phyloP scores from a whole-genome alignment of 2,888 invertebrate genomes.

The Miltochrista miniata region DNA sequence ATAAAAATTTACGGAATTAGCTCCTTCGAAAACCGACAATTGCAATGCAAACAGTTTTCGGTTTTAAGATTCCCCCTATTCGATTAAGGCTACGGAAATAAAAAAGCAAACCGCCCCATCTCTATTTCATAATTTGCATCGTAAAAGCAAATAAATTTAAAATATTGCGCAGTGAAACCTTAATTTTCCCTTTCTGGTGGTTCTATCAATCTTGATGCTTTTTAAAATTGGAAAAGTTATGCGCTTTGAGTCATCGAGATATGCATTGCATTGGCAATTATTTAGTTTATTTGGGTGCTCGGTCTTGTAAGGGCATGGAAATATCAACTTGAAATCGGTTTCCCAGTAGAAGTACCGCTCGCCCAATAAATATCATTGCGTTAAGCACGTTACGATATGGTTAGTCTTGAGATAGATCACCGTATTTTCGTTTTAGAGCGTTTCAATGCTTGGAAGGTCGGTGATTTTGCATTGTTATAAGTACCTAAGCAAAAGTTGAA shows the following conservation, averaged over 20 bases:
- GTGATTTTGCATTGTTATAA: too few species aligned
- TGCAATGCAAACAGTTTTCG: slow-evolving; percentile 66
- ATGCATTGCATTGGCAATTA: slow-evolving; percentile 24
- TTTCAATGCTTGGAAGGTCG: too few species aligned
- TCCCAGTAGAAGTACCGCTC: too few species aligned
- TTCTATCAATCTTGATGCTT: slow-evolving; percentile 60
- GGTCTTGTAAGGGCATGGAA: not conserved
- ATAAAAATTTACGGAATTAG: slow-evolving; percentile 39
- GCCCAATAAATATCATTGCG: too few species aligned
- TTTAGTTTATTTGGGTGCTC: not conserved
- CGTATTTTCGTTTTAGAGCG: too few species aligned
- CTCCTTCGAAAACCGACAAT: slow-evolving; percentile 39
- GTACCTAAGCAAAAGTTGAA: too few species aligned
- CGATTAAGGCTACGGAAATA: slow-evolving; percentile 70
- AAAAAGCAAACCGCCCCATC: slow-evolving; percentile 60
- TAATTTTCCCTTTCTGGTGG: slow-evolving; percentile 70
- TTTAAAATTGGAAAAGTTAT: slow-evolving; percentile 33
- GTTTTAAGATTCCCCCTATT: slow-evolving; percentile 64
- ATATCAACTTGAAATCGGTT: not conserved
- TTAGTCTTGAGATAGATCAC: too few species aligned
- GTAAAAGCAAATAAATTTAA: slow-evolving; percentile 81
- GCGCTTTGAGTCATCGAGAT: slow-evolving; percentile 23
- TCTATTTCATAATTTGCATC: slow-evolving; percentile 82
- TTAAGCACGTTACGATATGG: too few species aligned
- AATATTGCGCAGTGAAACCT: slow-evolving; percentile 72